These are phyloP conservation scores for Steinernema hermaphroditum DNA, from an alignment of 2,888 invertebrate species.

Conservation along the genomic window DNA sequence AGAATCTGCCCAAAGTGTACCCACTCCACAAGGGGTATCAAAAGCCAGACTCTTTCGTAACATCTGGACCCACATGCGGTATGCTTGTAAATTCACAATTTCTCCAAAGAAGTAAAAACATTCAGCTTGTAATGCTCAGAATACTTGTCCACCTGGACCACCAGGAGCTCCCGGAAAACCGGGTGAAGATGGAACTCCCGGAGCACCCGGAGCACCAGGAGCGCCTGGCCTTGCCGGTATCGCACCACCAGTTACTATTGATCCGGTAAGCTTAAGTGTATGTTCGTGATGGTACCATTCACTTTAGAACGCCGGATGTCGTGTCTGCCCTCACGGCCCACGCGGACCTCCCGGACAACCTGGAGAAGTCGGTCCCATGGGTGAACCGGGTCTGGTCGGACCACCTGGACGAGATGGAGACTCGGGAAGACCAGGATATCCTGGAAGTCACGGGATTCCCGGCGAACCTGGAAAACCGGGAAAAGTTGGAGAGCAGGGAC, in stretches of 20 bases:
- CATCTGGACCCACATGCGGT: constrained; percentile 45
- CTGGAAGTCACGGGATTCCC: constrained; percentile 39
- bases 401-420: constrained; percentile 45
- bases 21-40: constrained; percentile 44
- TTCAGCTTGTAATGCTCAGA: constrained; percentile 48
- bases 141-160: constrained; percentile 48
- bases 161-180: constrained; percentile 45
- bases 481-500: constrained; percentile 41
- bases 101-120: not conserved
- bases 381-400: constrained; percentile 36
- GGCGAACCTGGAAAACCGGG: constrained; percentile 44
- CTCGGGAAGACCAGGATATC: constrained; percentile 48
- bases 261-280: constrained; percentile 36
- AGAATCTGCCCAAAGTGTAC: constrained; percentile 42
- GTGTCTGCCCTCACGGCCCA: constrained; percentile 47
- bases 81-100: not conserved
- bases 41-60: constrained; percentile 42
- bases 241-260: constrained; percentile 48
- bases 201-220: constrained; percentile 41
- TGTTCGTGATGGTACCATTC: not conserved
- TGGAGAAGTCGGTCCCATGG: constrained; percentile 40
- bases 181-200: constrained; percentile 37
- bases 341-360: constrained; percentile 40
- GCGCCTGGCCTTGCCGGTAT: constrained; percentile 45
- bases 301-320: constrained; percentile 40